A percentile compares a stretch with the other conserved stretches of the same genome.
Evolutionary conservation across 2,797 vertebrate species (phyloP).

Genomic region (Lophotriccus pileatus): DNA sequence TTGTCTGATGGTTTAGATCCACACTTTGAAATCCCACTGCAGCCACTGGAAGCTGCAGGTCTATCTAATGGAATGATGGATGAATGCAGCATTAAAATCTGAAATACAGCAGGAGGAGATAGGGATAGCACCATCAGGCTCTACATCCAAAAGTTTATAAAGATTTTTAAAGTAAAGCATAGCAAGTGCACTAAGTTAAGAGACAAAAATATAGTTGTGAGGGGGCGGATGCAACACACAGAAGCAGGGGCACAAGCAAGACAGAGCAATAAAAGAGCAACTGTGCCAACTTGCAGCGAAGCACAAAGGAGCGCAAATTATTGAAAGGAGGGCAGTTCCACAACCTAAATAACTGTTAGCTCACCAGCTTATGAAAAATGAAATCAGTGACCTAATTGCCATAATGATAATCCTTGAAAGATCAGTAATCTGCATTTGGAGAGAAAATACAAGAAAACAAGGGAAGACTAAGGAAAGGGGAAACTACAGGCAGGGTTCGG

Average conservation of each 20-base stretch:
- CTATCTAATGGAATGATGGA: background rate
- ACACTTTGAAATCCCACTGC: background rate
- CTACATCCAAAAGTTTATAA: background rate
- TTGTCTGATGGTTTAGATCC: background rate
- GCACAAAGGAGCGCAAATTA: constrained; percentile 31
- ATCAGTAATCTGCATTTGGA: background rate
- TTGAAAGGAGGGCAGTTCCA: constrained; percentile 21
- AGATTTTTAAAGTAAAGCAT: background rate
- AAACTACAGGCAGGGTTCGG: background rate
- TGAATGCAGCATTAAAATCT: background rate
- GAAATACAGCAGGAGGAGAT: background rate
- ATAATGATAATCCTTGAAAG: background rate
- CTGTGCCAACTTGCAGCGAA: constrained; percentile 47
- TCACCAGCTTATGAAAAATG: background rate
- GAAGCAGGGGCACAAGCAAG: background rate
- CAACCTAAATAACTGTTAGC: constrained; percentile 10
- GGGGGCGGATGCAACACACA: background rate
- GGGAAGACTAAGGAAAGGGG: background rate
- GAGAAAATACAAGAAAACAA: background rate
- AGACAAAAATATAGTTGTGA: background rate
- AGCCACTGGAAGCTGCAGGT: background rate
- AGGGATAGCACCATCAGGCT: background rate
- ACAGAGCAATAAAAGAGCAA: constrained; percentile 60
- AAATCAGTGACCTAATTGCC: constrained; percentile 1
- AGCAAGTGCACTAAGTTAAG: background rate